These are phyloP conservation scores for Meloe dianella DNA, from an alignment of 2,888 invertebrate species.

Conservation along the genomic window DNA sequence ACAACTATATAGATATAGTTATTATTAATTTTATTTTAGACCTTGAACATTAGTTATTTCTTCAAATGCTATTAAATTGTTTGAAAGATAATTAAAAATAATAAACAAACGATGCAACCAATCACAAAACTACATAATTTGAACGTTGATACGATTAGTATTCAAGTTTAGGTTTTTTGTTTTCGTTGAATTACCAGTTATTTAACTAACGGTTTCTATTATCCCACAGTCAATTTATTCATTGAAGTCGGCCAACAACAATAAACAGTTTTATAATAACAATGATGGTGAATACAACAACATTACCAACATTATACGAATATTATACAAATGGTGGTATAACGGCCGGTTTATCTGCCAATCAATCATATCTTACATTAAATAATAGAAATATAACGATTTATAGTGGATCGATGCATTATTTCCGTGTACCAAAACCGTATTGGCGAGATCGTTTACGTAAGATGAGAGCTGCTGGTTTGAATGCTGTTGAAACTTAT, in stretches of 20 bases:
- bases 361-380: slow-evolving; percentile 53
- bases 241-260: not conserved
- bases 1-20: no score
- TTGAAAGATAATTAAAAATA: no score
- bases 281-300: not conserved
- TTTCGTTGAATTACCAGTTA: no score
- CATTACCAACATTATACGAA: slow-evolving; percentile 58
- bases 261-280: not conserved
- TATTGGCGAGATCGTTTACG: slow-evolving; percentile 82
- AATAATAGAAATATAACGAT: slow-evolving; percentile 59
- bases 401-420: slow-evolving; percentile 73
- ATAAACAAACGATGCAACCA: no score
- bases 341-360: slow-evolving; percentile 46
- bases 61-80: no score
- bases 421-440: slow-evolving; percentile 78
- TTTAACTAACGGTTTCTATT: no score
- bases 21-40: no score
- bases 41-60: no score
- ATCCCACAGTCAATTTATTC: no score
- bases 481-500: slow-evolving; percentile 84
- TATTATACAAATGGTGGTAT: slow-evolving; percentile 58
- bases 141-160: no score
- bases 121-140: no score
- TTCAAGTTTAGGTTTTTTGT: no score
- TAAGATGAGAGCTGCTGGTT: slow-evolving; percentile 80